Percentiles rank a stretch among this genome's conserved stretches.
These are phyloP conservation scores for Xiphydria camelus DNA, from an alignment of 2,888 invertebrate species.

Conservation along the genomic window DNA sequence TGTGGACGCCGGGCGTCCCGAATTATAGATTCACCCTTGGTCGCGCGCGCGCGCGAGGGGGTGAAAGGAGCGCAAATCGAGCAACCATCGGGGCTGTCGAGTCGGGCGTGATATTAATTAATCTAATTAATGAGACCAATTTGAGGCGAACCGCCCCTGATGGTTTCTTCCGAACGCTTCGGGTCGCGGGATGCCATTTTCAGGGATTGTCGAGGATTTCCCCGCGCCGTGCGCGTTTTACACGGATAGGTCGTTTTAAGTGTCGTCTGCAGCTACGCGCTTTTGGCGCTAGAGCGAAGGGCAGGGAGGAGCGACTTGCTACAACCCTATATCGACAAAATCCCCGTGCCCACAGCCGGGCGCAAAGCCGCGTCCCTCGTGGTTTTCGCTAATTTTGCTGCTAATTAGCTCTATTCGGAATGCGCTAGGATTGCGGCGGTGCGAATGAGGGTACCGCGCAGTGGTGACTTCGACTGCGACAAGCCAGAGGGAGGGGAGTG, in stretches of 20 bases:
- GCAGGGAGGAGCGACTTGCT: too few species aligned
- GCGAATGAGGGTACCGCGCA: too few species aligned
- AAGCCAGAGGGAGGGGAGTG: not conserved
- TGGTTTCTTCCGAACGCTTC: conserved; percentile 10
- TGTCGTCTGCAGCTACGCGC: too few species aligned
- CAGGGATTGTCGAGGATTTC: conserved; percentile 15
- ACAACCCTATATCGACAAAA: too few species aligned
- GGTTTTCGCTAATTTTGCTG: conserved; percentile 41
- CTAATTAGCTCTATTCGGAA: conserved; percentile 39
- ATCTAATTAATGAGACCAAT: conserved; percentile 35
- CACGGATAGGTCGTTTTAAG: too few species aligned
- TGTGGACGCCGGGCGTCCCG: conserved; percentile 12
- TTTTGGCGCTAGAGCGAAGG: not conserved
- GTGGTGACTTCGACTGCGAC: too few species aligned
- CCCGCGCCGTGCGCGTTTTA: not conserved
- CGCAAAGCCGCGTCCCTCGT: not conserved
- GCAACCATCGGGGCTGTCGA: conserved; percentile 3
- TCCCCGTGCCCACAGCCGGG: too few species aligned
- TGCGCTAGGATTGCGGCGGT: conserved; percentile 25
- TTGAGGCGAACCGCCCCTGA: conserved; percentile 17
- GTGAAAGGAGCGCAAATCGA: conserved; percentile 5
- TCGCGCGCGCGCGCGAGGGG: conserved; percentile 2
- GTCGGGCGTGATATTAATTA: conserved; percentile 31
- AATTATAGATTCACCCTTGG: conserved; percentile 19
- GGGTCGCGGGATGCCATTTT: too few species aligned